Evolutionary conservation across 2,797 vertebrate species (phyloP).

Genomic region (Brachymystax lenok): DNA sequence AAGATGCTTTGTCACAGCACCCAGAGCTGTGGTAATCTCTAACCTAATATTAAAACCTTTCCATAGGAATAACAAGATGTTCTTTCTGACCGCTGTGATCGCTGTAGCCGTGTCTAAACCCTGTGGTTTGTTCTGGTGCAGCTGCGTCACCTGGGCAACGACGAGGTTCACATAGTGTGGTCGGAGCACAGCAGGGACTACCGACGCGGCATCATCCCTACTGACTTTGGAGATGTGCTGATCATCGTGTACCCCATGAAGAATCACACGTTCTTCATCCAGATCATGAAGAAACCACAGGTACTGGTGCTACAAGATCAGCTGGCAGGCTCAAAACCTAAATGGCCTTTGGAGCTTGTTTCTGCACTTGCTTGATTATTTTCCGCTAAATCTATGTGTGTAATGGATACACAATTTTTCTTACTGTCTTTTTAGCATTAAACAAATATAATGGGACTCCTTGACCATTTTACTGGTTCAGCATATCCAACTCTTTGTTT

Average conservation of each 20-base stretch:
- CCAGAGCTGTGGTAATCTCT: slow-evolving; percentile 15
- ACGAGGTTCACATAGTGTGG: slow-evolving; percentile 98
- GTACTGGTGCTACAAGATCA: slow-evolving; percentile 62
- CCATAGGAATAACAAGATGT: slow-evolving; percentile 24
- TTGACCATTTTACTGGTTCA: neutral
- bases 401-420: slow-evolving; percentile 1
- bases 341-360: neutral
- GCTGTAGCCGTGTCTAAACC: neutral
- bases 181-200: slow-evolving; percentile 97
- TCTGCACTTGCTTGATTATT: neutral
- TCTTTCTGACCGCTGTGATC: neutral
- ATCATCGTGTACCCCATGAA: slow-evolving; percentile 98
- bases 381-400: neutral
- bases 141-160: slow-evolving; percentile 99
- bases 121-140: slow-evolving; percentile 63
- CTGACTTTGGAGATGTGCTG: slow-evolving; percentile 95
- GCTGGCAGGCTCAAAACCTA: neutral
- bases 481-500: slow-evolving; percentile 4
- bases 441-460: neutral
- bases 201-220: slow-evolving; percentile 94
- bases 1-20: slow-evolving; percentile 51
- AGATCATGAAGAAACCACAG: slow-evolving; percentile 96
- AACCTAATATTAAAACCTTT: slow-evolving; percentile 23
- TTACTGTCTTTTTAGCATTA: neutral
- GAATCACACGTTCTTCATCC: slow-evolving; percentile 95